Conservation (phyloP, 92 coral and sea anemone genomes). For the Porites rus region DNA sequence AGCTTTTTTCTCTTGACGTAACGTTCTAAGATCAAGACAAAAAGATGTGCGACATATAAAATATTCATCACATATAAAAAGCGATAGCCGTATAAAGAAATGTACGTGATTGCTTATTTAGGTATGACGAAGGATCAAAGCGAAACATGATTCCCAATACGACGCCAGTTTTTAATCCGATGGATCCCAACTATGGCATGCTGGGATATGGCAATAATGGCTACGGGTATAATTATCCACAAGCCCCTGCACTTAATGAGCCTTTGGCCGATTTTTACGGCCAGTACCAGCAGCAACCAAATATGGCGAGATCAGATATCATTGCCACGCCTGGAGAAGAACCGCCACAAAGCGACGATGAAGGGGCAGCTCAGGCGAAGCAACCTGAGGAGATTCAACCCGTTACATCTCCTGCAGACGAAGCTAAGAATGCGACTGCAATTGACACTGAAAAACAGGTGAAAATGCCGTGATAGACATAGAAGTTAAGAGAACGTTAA, state of each 20-base stretch:
- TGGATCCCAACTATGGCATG: slow-evolving; percentile 49
- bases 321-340: slow-evolving; percentile 40
- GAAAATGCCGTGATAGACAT: background rate
- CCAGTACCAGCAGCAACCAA: slow-evolving; percentile 61
- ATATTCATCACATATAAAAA: background rate
- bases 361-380: slow-evolving; percentile 56
- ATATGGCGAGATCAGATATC: slow-evolving; percentile 65
- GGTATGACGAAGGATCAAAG: slow-evolving; percentile 39
- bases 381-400: slow-evolving; percentile 54
- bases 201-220: slow-evolving; percentile 37
- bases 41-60: too few relatives aligned
- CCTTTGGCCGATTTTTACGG: slow-evolving; percentile 25
- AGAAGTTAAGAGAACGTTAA: too few relatives aligned
- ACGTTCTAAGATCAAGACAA: too few relatives aligned
- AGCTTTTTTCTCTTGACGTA: too few relatives aligned
- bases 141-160: slow-evolving; percentile 47
- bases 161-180: slow-evolving; percentile 25
- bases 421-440: slow-evolving; percentile 28
- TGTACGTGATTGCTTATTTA: background rate
- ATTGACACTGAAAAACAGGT: slow-evolving; percentile 53
- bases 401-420: background rate
- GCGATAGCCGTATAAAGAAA: background rate
- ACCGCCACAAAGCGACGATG: slow-evolving; percentile 26
- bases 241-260: slow-evolving; percentile 1
- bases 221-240: slow-evolving; percentile 35